These are phyloP conservation scores for Augochlora pura DNA, from an alignment of 1,140 invertebrate genomes.

Conservation along the genomic window DNA sequence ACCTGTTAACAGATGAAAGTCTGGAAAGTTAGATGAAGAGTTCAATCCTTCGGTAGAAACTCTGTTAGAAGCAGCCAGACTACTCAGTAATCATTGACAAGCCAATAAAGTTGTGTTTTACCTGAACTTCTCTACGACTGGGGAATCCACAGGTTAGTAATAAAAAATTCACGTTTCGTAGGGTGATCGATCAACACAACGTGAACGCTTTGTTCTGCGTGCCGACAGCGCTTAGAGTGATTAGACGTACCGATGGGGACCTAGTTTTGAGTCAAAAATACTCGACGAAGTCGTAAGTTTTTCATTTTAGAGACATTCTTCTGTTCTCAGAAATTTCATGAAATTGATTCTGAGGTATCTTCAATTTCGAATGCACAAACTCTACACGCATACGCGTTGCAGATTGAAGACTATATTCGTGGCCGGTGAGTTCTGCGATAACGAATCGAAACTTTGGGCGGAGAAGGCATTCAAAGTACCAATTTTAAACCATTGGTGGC, in stretches of 20 bases:
- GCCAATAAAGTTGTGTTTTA: too few relatives aligned
- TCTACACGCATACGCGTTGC: too few relatives aligned
- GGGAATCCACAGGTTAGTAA: too few relatives aligned
- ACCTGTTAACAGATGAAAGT: not conserved
- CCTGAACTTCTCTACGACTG: too few relatives aligned
- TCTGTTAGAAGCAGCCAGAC: too few relatives aligned
- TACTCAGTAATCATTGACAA: too few relatives aligned
- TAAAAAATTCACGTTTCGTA: slow-evolving; percentile 69
- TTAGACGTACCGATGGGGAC: slow-evolving; percentile 88
- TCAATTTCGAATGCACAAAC: not conserved
- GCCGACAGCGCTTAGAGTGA: slow-evolving; percentile 92
- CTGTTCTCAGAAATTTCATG: too few relatives aligned
- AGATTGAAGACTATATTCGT: slow-evolving; percentile 91
- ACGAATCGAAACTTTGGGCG: slow-evolving; percentile 93
- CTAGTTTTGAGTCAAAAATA: slow-evolving; percentile 85
- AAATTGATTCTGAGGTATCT: too few relatives aligned
- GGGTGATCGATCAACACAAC: slow-evolving; percentile 92
- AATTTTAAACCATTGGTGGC: slow-evolving; percentile 97
- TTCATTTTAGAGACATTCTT: not conserved
- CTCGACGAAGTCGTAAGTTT: slow-evolving; percentile 84
- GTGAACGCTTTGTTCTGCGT: slow-evolving; percentile 93
- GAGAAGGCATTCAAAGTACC: slow-evolving; percentile 90
- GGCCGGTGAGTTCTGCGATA: slow-evolving; percentile 96
- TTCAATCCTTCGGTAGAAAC: too few relatives aligned
- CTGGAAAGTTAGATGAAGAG: too few relatives aligned